A percentile compares a stretch with the other conserved stretches of the same genome.
phyloP scores from a whole-genome alignment of 1,140 invertebrate genomes.

The Nephotettix cincticeps region DNA sequence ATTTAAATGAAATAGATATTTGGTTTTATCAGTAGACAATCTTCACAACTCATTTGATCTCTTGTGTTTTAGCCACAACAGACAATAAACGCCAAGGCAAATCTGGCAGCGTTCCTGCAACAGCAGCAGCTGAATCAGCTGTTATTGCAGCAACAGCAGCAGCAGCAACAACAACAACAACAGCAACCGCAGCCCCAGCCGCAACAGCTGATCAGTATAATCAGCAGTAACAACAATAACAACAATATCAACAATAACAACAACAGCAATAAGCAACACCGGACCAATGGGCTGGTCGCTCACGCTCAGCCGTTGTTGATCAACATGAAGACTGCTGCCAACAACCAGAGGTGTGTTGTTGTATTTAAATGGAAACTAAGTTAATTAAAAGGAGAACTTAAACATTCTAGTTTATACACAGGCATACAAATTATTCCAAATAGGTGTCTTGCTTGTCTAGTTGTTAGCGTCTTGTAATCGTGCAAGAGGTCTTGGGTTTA shows the following conservation, averaged over 20 bases:
- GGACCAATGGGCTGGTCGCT: conserved; percentile 33
- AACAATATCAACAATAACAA: conserved; percentile 35
- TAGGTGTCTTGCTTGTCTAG: too few species aligned
- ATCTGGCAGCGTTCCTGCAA: conserved; percentile 54
- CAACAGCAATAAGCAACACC: conserved; percentile 25
- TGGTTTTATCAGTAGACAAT: too few species aligned
- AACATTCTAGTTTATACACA: too few species aligned
- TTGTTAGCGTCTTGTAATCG: too few species aligned
- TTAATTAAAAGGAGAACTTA: too few species aligned
- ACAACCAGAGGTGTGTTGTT: conserved; percentile 15
- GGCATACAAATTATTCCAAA: too few species aligned
- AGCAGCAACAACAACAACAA: conserved; percentile 50
- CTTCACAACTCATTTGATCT: too few species aligned
- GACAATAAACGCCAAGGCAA: conserved; percentile 52
- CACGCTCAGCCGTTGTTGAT: conserved; percentile 46
- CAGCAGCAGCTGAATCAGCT: conserved; percentile 51
- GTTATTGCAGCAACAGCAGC: conserved; percentile 51
- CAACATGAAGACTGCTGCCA: conserved; percentile 34
- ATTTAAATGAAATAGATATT: too few species aligned
- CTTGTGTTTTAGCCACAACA: conserved; percentile 32
- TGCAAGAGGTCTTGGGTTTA: too few species aligned
- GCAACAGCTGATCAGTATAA: conserved; percentile 32
- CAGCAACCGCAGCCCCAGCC: conserved; percentile 52
- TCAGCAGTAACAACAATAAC: conserved; percentile 39
- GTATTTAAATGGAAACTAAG: too few species aligned